These are phyloP conservation scores for Caenorhabditis elegans DNA, from an alignment of 1,140 invertebrate genomes.

Conservation along the genomic window WBcel235 BX284602.5:11749501-11750000, in stretches of 20 bases:
- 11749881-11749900: not conserved
- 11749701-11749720: not conserved
- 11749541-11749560: not conserved
- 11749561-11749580: constrained; percentile 13
- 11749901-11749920: constrained; percentile 23
- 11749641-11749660: not conserved
- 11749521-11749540: not conserved
- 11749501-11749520: constrained; percentile 26
- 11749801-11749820: not conserved
- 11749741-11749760: constrained; percentile 29
- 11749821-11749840: constrained; percentile 25
- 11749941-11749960: not conserved
- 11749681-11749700: not conserved
- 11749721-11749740: constrained; percentile 21
- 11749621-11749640: too few species aligned
- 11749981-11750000: not conserved
- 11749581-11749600: constrained; percentile 12
- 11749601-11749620: not conserved
- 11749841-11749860: too few species aligned
- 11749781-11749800: not conserved
- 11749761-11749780: constrained; percentile 9
- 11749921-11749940: constrained; percentile 17
- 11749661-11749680: not conserved
- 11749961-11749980: constrained; percentile 13
- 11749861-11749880: not conserved